Base-by-base conservation (phyloP, 2,113 vertebrate species). In the Trochalopteron elliotii region DNA sequence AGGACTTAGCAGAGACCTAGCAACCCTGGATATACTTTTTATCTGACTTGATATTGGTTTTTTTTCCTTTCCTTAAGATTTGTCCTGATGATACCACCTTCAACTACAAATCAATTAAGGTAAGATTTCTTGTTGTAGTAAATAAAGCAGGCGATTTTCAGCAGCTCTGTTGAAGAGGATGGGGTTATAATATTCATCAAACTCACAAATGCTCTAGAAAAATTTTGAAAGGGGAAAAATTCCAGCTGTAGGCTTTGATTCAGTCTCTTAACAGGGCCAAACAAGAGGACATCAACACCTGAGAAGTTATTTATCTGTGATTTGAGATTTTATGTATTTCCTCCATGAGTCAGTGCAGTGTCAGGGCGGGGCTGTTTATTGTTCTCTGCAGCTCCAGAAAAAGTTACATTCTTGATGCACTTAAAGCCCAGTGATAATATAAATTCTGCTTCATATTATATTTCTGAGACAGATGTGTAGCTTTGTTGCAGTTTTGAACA, bases 61-160 rank as follows among this genome's bases (percentile, higher is more conserved):
- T 95, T 33, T 88, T 95, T 31, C 17, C 20, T 94, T 40, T 90
- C 55, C 56, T 93, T 85, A 95, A 99, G 99, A 97, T 97, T 87
- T 98, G 94, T 96, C 98, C 98, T 47, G 97, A 95, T 89, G 97
- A 97, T 94, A 98, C 90, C 71, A 95, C 94, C 30, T 50, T 98
- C 78, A 97, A 99, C 92, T 91, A 99, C 72, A 96, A 49, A 80
- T 97, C 97, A 90, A 98, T 99, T 97, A 98, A 98, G 99, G 99
- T 99, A 99, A 98, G 83, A 49, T 60, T 61, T 81, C 24, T 47
- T 93, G 44, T 12, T 87, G 69, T 53, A 31, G 22, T 71, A 35
- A 87, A 30, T 63, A 71, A 87, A 69, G 15, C 10, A 24, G n/a
- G 15, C 5, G 24, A 8, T 45, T 78, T 92, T 64, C 28, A 82